Evolutionary conservation across 1,140 invertebrate genomes (phyloP).

Genomic region (Stenopsyche tienmushanensis): DNA sequence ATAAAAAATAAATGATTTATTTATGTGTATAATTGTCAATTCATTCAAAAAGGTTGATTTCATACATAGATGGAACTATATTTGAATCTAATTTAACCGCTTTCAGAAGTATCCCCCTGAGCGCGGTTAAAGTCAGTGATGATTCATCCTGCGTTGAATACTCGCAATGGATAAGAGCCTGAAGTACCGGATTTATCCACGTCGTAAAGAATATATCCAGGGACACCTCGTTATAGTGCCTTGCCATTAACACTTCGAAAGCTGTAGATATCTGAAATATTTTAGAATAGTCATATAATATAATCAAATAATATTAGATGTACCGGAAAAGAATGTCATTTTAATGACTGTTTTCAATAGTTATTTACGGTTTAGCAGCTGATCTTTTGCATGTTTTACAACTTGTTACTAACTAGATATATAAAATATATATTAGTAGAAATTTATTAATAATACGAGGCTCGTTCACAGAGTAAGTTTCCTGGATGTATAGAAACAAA

Average conservation of each 20-base stretch:
- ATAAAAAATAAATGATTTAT: neutral
- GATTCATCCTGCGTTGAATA: conserved; percentile 29
- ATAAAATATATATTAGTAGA: neutral
- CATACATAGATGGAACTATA: conserved; percentile 44
- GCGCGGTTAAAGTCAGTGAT: conserved; percentile 42
- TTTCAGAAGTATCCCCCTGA: conserved; percentile 45
- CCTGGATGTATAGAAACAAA: neutral
- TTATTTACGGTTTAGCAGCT: neutral
- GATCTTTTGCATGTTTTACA: neutral
- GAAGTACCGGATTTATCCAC: conserved; percentile 46
- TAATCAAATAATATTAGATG: neutral
- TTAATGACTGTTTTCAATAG: neutral
- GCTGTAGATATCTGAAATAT: conserved; percentile 45
- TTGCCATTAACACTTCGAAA: conserved; percentile 45
- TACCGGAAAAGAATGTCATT: neutral
- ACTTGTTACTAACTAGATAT: neutral
- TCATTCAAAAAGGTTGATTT: neutral
- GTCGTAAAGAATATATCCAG: conserved; percentile 38
- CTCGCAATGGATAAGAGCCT: conserved; percentile 32
- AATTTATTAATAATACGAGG: too few species aligned
- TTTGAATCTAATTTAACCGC: conserved; percentile 44
- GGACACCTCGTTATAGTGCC: conserved; percentile 40
- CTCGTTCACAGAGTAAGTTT: too few species aligned
- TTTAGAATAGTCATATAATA: neutral
- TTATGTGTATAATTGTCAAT: neutral